These are phyloP conservation scores for Diglossa cyanea DNA, from an alignment of 2,797 vertebrate species.

Conservation along the genomic window DNA sequence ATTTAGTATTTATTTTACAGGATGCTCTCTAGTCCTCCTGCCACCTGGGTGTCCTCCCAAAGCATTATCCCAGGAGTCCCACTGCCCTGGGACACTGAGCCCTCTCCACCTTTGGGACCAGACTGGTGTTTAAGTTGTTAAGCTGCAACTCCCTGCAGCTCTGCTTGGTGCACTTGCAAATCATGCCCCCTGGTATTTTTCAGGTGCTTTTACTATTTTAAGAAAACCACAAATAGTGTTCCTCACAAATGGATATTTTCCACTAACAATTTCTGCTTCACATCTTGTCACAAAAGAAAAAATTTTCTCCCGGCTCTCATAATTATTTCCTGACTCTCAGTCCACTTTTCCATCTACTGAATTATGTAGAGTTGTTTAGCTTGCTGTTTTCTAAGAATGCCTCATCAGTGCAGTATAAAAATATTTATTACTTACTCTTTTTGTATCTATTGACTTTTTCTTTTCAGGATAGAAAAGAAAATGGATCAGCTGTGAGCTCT, in stretches of 20 bases:
- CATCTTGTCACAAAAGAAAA: background rate
- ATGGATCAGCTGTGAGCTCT: slow-evolving; percentile 56
- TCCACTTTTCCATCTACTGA: slow-evolving; percentile 40
- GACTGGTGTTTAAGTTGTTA: background rate
- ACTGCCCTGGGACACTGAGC: background rate
- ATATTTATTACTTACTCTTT: slow-evolving; percentile 62
- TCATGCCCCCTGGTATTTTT: background rate
- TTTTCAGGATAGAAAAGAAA: slow-evolving; percentile 31
- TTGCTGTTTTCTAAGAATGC: slow-evolving; percentile 65
- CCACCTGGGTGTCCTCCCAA: background rate
- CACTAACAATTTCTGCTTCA: background rate
- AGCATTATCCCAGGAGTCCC: background rate
- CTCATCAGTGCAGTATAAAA: slow-evolving; percentile 56
- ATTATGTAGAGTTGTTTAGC: slow-evolving; percentile 57
- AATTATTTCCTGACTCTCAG: slow-evolving; percentile 59
- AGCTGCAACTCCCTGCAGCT: background rate
- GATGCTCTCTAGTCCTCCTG: background rate
- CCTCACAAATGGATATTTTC: background rate
- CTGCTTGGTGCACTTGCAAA: background rate
- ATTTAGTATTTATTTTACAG: background rate
- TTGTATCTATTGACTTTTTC: slow-evolving; percentile 45
- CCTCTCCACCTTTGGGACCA: fast-evolving
- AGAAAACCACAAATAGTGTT: background rate
- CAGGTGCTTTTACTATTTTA: background rate
- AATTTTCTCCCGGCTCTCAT: background rate